These are phyloP conservation scores for Brachypteracias leptosomus DNA, from an alignment of 2,113 vertebrate species.

Conservation along the genomic window DNA sequence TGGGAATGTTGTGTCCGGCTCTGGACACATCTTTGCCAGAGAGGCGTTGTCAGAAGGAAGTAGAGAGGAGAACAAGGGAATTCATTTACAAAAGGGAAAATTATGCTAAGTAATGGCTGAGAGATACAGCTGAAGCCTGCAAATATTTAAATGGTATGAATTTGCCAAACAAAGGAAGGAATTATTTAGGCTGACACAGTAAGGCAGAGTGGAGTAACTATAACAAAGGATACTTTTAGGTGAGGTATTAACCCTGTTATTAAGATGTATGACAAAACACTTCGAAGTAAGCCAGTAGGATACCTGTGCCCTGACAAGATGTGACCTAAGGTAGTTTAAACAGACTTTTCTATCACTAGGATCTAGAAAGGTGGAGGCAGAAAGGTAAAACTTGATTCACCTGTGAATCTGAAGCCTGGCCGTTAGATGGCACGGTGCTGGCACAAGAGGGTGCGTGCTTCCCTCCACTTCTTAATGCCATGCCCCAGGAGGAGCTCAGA, in stretches of 20 bases:
- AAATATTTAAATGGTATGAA: constrained; percentile 35
- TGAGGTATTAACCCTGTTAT: constrained; percentile 29
- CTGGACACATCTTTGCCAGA: background rate
- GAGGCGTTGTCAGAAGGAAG: background rate
- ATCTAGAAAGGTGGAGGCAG: constrained; percentile 10
- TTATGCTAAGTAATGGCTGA: background rate
- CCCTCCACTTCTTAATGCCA: background rate
- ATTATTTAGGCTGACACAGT: constrained; percentile 29
- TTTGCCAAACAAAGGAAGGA: constrained; percentile 32
- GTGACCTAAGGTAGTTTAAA: constrained; percentile 48
- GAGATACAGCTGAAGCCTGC: constrained; percentile 25
- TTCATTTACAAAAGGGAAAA: background rate
- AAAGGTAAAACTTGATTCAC: background rate
- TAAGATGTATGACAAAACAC: constrained; percentile 14
- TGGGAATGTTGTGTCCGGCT: background rate
- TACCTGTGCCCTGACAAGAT: constrained; percentile 1
- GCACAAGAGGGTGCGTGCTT: background rate
- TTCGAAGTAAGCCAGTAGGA: background rate
- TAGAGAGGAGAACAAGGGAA: background rate
- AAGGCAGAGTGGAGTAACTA: background rate
- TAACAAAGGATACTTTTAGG: constrained; percentile 39
- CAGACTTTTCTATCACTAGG: constrained; percentile 6
- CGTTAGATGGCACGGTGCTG: constrained; percentile 62
- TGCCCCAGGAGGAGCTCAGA: background rate
- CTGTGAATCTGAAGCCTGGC: constrained; percentile 9